These are phyloP conservation scores for Morelia viridis DNA, from an alignment of 2,797 vertebrate genomes.

Conservation along the genomic window DNA sequence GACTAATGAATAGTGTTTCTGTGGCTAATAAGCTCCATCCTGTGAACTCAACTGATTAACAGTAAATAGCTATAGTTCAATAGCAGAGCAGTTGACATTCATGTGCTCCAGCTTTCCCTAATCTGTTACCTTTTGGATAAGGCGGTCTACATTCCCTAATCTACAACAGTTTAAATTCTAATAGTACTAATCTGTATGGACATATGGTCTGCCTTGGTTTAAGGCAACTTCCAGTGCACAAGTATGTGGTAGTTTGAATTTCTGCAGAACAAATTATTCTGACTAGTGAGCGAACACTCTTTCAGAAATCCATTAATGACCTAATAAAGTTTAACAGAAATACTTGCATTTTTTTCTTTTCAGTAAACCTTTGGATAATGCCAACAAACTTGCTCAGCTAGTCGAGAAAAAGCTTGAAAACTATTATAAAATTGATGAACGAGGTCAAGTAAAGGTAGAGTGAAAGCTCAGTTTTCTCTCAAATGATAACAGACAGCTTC, in stretches of 20 bases:
- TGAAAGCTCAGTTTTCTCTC: conserved; percentile 22
- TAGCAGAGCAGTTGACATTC: background rate
- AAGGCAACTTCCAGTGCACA: background rate
- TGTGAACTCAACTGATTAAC: background rate
- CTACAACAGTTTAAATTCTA: background rate
- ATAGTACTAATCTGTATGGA: background rate
- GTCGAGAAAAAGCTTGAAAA: conserved; percentile 86
- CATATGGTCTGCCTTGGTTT: background rate
- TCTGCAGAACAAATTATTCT: background rate
- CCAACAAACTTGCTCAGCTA: conserved; percentile 85
- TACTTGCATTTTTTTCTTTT: conserved; percentile 49
- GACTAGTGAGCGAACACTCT: background rate
- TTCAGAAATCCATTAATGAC: background rate
- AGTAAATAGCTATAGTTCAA: background rate
- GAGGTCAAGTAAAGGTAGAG: conserved; percentile 86
- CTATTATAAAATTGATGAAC: conserved; percentile 87
- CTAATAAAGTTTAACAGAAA: conserved; percentile 11
- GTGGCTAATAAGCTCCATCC: background rate
- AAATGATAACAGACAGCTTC: background rate
- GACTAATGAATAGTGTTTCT: background rate
- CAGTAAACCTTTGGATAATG: conserved; percentile 83
- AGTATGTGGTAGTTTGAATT: background rate
- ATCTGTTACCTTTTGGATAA: background rate
- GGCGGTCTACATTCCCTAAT: background rate
- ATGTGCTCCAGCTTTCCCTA: background rate